Evolutionary conservation across 2,797 vertebrate species (phyloP), one percentile per base, ranked within the genome.

Genomic region (Phrynocephalus guinanensis): DNA sequence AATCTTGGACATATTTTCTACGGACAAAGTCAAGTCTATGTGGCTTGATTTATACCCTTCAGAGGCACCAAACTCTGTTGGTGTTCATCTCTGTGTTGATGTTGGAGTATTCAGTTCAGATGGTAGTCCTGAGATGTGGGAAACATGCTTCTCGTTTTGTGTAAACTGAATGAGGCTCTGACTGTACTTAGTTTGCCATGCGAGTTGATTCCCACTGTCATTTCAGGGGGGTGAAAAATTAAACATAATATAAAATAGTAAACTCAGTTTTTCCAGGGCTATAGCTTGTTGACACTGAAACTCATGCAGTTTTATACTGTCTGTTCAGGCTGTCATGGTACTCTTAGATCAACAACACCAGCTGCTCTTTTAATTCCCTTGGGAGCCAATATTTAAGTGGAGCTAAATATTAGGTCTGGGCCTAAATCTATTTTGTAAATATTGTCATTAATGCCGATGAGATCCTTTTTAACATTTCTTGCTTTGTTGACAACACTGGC

Each of bases 351-450:
- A 97, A 97, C 96, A 97, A 94, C 93, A 87, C 94, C 97, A 97
- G 96, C 96, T 97, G 96, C 0, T 92, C 94, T 92, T 89, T 92
- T 94, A 96, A 96, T 95, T 95, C 96, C 95, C 95, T 92, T 92
- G 95, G 97, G 97, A 97, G 96, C 94, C 97, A 95, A 96, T 88
- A 95, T 96, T 95, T 94, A 96, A 97, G 94, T 93, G 95, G 95
- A 97, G 94, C 96, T 97, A 97, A 97, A 97, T 97, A 97, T 97
- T 97, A 97, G 94, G 96, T 97, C 97, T 97, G 90, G 89, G 92
- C 90, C 93, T 94, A 95, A 96, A 94, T 96, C 94, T 96, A 78
- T 94, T 95, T 93, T 94, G 93, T 97, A 97, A 97, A 97, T 96
- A 97, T 94, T 95, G 89, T 70, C 91, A 63, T 93, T 95, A 90